phyloP scores from a whole-genome alignment of 2,888 invertebrate species.

The Troglohyphantes excavatus region DNA sequence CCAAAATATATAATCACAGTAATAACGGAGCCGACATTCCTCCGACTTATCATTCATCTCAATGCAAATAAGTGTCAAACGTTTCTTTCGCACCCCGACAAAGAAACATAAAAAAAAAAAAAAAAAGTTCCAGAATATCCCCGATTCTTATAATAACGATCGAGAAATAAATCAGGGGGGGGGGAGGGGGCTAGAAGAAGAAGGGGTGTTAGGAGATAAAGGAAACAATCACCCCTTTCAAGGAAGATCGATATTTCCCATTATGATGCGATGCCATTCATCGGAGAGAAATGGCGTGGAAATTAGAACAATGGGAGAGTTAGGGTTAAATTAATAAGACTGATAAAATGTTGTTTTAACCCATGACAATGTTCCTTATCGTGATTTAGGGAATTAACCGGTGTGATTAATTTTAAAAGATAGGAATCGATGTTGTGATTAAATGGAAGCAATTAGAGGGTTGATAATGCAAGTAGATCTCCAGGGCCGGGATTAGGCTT shows the following conservation, averaged over 20 bases:
- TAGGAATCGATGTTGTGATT: no score
- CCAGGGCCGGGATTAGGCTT: no score
- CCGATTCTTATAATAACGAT: constrained; percentile 51
- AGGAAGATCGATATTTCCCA: constrained; percentile 18
- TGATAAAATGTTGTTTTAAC: constrained; percentile 3
- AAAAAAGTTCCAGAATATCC: constrained; percentile 47
- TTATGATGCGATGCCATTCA: constrained; percentile 9
- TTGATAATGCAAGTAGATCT: no score
- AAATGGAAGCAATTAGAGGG: no score
- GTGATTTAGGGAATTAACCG: not conserved
- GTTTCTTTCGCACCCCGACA: not conserved
- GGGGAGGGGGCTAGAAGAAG: not conserved
- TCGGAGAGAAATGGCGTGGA: not conserved
- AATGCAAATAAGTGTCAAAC: constrained; percentile 54
- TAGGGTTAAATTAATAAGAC: not conserved
- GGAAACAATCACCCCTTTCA: not conserved
- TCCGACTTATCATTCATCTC: constrained; percentile 41
- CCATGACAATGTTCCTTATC: not conserved
- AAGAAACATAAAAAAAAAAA: constrained; percentile 23
- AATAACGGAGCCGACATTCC: constrained; percentile 18
- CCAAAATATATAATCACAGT: constrained; percentile 7
- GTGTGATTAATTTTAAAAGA: no score
- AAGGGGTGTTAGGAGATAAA: constrained; percentile 19
- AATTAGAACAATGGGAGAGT: not conserved
- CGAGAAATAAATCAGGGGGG: constrained; percentile 39